phyloP scores from a whole-genome alignment of 2,113 vertebrate species.

The Prinia subflava region DNA sequence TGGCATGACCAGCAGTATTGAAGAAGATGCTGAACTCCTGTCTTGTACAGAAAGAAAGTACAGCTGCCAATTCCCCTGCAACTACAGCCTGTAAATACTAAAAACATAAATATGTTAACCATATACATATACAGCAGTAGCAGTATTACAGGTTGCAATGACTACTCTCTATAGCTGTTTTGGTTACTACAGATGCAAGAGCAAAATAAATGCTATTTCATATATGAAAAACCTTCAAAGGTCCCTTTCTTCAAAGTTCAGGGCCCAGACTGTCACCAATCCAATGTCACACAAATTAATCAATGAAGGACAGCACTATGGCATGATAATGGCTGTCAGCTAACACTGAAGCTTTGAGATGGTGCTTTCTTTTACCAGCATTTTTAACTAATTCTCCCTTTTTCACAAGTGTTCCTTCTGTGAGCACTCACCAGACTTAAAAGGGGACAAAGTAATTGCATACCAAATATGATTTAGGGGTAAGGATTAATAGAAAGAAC shows the following conservation, averaged over 20 bases:
- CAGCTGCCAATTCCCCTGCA: conserved; percentile 54
- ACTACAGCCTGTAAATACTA: conserved; percentile 49
- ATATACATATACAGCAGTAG: conserved; percentile 58
- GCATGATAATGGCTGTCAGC: not conserved
- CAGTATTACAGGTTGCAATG: conserved; percentile 12
- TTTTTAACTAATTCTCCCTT: not conserved
- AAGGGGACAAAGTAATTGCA: not conserved
- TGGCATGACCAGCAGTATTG: not conserved
- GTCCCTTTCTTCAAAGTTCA: conserved; percentile 22
- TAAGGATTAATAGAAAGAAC: not conserved
- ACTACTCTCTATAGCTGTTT: conserved; percentile 32
- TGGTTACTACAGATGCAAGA: conserved; percentile 43
- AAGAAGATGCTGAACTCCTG: not conserved
- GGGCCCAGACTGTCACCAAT: not conserved
- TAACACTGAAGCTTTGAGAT: not conserved
- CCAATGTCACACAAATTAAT: not conserved
- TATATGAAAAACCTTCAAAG: not conserved
- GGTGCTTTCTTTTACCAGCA: not conserved
- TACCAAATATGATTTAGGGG: not conserved
- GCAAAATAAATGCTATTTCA: conserved; percentile 56
- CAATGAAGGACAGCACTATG: not conserved
- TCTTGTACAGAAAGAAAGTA: not conserved
- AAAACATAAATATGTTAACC: conserved; percentile 55
- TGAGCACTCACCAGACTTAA: not conserved
- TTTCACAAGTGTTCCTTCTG: not conserved